Conservation (phyloP, 2,113 vertebrate species). For the Saccopteryx bilineata region DNA sequence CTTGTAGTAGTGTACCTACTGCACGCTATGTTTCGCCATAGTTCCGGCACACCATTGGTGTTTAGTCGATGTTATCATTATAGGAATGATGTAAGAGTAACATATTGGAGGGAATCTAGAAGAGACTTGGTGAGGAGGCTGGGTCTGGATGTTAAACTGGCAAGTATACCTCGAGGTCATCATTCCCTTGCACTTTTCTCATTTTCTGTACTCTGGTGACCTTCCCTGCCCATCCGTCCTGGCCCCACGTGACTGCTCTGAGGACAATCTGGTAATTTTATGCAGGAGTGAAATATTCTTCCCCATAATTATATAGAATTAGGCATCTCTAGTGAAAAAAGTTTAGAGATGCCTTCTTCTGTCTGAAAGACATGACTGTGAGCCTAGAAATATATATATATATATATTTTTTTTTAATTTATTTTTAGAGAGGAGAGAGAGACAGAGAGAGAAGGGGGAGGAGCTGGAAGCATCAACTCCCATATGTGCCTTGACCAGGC, state of each 20-base stretch:
- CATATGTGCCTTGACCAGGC: too few species aligned
- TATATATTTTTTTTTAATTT: too few species aligned
- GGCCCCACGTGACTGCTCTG: background rate
- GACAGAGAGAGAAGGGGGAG: too few species aligned
- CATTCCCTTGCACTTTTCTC: background rate
- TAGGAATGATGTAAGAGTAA: background rate
- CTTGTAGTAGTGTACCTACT: background rate
- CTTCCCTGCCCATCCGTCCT: background rate
- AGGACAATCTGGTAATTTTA: slow-evolving; percentile 31
- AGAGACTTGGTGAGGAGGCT: background rate
- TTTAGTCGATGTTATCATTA: background rate
- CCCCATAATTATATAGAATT: background rate
- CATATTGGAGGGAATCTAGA: background rate
- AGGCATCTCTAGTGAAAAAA: background rate
- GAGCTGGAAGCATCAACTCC: too few species aligned
- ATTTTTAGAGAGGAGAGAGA: too few species aligned
- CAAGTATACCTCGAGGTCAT: background rate
- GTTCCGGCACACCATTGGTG: background rate
- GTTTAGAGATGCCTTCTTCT: background rate
- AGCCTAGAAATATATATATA: background rate
- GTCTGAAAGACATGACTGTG: background rate
- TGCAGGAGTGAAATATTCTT: slow-evolving; percentile 16
- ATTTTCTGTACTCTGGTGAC: background rate
- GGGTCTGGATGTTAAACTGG: background rate
- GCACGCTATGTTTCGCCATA: background rate